Evolutionary conservation across 2,888 invertebrate species (phyloP), one percentile per base, ranked within the genome.

Genomic region (Epirrhoe alternata): DNA sequence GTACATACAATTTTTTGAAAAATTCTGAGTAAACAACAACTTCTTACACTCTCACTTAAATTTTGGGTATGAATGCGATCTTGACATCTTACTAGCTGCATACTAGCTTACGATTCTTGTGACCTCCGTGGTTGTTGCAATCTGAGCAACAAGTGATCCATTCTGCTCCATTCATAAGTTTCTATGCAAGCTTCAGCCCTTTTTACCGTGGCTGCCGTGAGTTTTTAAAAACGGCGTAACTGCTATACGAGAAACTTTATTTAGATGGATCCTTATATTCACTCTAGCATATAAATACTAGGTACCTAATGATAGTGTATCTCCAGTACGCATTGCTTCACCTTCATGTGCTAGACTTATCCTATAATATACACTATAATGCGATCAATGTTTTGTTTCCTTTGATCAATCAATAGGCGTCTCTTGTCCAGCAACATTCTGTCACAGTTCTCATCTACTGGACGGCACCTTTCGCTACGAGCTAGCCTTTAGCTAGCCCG

Each of bases 111-210:
- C 30, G 59, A 59, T 17, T 16, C 59, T 16, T 24, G 16, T 49
- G 14, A 52, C 45, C 53, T 47, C 57, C 49, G 31, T 42, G 8
- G 17, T 45, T 53, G 38, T 52, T 57, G 47, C 61, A 54, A 61
- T 52, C n/a, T 31, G 55, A 55, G 66, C 66, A 66, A 66, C 66
- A 66, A 66, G 66, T 66, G 54, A 35, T 47, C 51, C 50, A 45
- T 61, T 57, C 45, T 35, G n/a, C 30, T 47, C 47, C 57, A 62
- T 66, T 66, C 58, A 62, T 62, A 54, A 57, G 33, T 50, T 58
- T 59, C 31, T 17, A 42, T 60, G 49, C 31, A 54, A 16, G n/a
- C 62, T 42, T 42, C 17, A 8, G 30, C 14, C 42, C 38, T 42
- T 30, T 24, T 50, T 14, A 38, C 33, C 31, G 47, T 55, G 14